Evolutionary conservation across 2,113 vertebrate species (phyloP).

Genomic region (Apeltes quadracus): DNA sequence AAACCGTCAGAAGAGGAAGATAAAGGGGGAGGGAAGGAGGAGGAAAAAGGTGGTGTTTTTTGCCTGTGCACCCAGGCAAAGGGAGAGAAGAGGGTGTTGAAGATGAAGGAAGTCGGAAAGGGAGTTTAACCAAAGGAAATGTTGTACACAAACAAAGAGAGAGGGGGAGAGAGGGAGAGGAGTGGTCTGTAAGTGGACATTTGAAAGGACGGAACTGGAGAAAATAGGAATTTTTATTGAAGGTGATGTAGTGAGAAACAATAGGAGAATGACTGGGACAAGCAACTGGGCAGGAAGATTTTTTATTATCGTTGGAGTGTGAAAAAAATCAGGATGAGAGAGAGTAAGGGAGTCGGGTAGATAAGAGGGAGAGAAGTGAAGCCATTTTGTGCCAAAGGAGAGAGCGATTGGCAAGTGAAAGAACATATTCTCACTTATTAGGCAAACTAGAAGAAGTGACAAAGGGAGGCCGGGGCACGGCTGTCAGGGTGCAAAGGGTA

Average conservation of each 20-base stretch:
- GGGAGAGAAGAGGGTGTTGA: not conserved
- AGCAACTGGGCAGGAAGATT: slow-evolving; percentile 14
- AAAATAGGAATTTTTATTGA: not conserved
- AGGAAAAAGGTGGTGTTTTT: slow-evolving; percentile 41
- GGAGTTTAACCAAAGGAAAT: slow-evolving; percentile 44
- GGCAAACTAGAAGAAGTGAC: slow-evolving; percentile 33
- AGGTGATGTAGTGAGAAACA: not conserved
- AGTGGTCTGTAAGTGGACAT: not conserved
- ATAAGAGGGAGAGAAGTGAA: not conserved
- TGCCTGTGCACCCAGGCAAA: slow-evolving; percentile 23
- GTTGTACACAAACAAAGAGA: no score
- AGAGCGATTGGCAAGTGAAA: slow-evolving; percentile 19
- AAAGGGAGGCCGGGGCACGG: slow-evolving; percentile 8
- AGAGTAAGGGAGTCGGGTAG: slow-evolving; percentile 13
- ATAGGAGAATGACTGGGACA: slow-evolving; percentile 2
- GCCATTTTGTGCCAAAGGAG: slow-evolving; percentile 31
- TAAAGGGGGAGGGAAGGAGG: slow-evolving; percentile 51
- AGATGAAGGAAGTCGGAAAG: slow-evolving; percentile 33
- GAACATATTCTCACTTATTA: slow-evolving; percentile 55
- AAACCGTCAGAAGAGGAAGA: slow-evolving; percentile 61
- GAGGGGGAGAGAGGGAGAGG: not conserved
- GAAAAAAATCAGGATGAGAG: slow-evolving; percentile 33
- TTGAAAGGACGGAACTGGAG: not conserved
- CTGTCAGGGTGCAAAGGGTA: slow-evolving; percentile 47
- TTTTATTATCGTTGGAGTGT: slow-evolving; percentile 33